Base-by-base conservation (phyloP, 2,113 vertebrate species). In the Chamaetylas fuelleborni region DNA sequence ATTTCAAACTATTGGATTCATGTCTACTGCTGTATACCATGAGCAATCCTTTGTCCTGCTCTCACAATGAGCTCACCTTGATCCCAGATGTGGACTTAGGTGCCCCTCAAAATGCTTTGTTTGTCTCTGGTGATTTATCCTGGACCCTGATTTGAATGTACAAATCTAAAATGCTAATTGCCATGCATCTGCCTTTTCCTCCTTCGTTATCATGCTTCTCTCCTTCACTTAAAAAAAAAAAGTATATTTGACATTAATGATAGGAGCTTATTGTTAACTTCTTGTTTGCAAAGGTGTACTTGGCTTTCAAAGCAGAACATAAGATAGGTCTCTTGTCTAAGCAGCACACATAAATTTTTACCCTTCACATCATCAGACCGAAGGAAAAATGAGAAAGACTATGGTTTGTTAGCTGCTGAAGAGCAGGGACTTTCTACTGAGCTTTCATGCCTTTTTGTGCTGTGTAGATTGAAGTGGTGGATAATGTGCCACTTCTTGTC, bases 381-480 rank as follows among this genome's bases (percentile, higher is more conserved):
- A 69, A 86, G 66, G 50, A 90, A 66, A 91, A 96, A 86, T 70
- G 42, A 82, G 79, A 89, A 33, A 56, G 57, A 43, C 34, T 58
- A 1, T 65, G 51, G 42, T 87, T 93, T 89, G 69, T 89, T 82
- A 88, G 45, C 43, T 85, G 38, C 67, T 90, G 74, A 82, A 66
- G 74, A 92, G 20, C 88, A 86, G 64, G 66, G 90, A 50, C 50
- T 29, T 93, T 78, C 78, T 92, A 47, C 69, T 88, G 88, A 80
- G 90, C 80, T 94, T 95, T 90, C 81, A 77, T 94, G 54, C 78
- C 76, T 87, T 92, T 90, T 88, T 85, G 64, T 91, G 62, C 87
- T 60, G 47, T 56, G 38, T 90, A 85, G 66, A 58, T 92, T 80
- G 93, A 94, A 92, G 71, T 47, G 40, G 51, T 94, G 54, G 57